These are phyloP conservation scores for Trachops cirrhosus DNA, from an alignment of 2,797 vertebrate genomes.

Conservation along the genomic window DNA sequence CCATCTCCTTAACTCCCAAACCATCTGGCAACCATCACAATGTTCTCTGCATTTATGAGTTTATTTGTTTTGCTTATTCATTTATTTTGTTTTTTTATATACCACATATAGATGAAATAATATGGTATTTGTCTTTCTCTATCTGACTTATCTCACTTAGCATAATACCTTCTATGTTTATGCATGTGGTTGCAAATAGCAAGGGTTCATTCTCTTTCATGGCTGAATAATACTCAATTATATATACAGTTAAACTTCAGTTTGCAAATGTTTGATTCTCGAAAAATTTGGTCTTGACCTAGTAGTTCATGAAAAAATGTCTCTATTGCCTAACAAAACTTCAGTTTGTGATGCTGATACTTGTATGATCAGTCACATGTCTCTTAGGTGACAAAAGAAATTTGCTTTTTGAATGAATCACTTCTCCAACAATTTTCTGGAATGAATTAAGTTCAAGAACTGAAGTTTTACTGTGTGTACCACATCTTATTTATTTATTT, in stretches of 20 bases:
- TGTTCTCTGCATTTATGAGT: not conserved
- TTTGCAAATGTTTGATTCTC: not conserved
- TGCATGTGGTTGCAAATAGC: not conserved
- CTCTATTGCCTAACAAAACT: not conserved
- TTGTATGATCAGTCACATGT: not conserved
- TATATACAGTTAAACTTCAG: not conserved
- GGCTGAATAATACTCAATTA: not conserved
- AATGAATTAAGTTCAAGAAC: not conserved
- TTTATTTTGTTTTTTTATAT: not conserved
- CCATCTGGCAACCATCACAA: not conserved
- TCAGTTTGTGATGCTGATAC: not conserved
- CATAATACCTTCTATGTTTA: not conserved
- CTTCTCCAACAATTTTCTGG: not conserved
- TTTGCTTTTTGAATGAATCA: not conserved
- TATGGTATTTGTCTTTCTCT: not conserved
- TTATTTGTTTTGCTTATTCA: not conserved
- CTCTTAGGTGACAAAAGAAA: not conserved
- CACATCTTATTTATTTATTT: not conserved
- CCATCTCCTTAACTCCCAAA: rapidly evolving
- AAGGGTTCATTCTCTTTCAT: not conserved
- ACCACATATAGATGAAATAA: not conserved
- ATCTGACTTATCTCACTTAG: not conserved
- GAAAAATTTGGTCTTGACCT: not conserved
- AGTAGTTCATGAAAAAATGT: not conserved
- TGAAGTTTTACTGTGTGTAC: not conserved